Evolutionary conservation across 1,140 invertebrate species (phyloP), one percentile per base, ranked within the genome.

Genomic region (Diprion similis): DNA sequence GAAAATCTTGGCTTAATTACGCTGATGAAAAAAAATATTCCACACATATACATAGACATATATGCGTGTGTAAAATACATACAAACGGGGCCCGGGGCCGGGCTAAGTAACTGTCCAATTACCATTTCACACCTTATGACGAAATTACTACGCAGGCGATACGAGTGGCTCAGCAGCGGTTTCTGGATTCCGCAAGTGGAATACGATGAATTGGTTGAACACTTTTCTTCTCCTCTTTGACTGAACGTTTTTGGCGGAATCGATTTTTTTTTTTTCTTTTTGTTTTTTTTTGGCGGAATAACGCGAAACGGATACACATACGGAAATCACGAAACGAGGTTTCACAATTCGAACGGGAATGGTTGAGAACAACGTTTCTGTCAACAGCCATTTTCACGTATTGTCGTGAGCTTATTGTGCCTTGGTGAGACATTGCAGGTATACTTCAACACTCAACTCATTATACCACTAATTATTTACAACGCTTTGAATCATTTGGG

Each of bases 391-490:
- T 82, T 86, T 84, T 81, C 82, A 80, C 78, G 80, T 85, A 82
- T 86, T 84, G 79, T 85, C 75, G 74, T 37, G 79, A 73, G 68
- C 64, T 78, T 76, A 82, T 88, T 87, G 85, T 87, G 75, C 80
- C 76, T 75, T 82, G 79, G 83, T 83, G 85, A 86, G 84, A 85
- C 86, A 82, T 84, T 82, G 81, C 85, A 83, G 82, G 80, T 84
- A 81, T 85, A 79, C 82, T 6, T 80, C 83, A 79, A 86, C 86
- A 88, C 87, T 88, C 82, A 83, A 80, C 85, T 87, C 87, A 88
- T 88, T 87, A 87, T 88, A 86, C 79, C 80, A 86, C 87, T 88
- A 88, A 88, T 88, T 88, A 88, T 87, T 87, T 81, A 83, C 78
- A 85, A 84, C 84, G 83, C 81, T 81, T 74, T 78, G 76, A 75